phyloP scores from a whole-genome alignment of 2,113 vertebrate genomes.

The Spizaetus ornatus region DNA sequence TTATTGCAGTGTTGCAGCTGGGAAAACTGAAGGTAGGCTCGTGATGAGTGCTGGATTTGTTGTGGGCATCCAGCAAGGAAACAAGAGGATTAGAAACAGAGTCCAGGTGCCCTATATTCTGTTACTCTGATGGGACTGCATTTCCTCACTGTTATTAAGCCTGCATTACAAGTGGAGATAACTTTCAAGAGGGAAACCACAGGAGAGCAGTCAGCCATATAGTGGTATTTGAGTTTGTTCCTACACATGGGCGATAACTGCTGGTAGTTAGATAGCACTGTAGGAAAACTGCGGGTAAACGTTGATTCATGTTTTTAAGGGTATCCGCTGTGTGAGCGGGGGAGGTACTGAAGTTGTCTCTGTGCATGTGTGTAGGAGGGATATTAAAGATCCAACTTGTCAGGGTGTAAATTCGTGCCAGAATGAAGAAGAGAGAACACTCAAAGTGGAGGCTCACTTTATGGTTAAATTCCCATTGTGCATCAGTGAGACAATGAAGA shows the following conservation, averaged over 20 bases:
- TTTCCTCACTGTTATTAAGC: neutral
- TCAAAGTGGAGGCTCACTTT: neutral
- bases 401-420: conserved; percentile 38
- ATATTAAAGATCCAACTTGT: conserved; percentile 49
- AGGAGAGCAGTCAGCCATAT: conserved; percentile 28
- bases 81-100: neutral
- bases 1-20: neutral
- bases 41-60: accelerated
- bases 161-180: neutral
- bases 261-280: neutral
- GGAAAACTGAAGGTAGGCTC: neutral
- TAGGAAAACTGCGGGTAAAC: conserved; percentile 32
- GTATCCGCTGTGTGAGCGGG: neutral
- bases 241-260: neutral
- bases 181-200: neutral
- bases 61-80: neutral
- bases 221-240: conserved; percentile 24
- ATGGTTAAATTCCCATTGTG: neutral
- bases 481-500: neutral
- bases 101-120: neutral
- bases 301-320: conserved; percentile 54
- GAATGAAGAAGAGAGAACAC: neutral
- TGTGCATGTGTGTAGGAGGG: conserved; percentile 8
- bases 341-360: conserved; percentile 15
- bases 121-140: neutral